These are phyloP conservation scores for Megaceryle maxima DNA, from an alignment of 2,113 vertebrate genomes.

Conservation along the genomic window DNA sequence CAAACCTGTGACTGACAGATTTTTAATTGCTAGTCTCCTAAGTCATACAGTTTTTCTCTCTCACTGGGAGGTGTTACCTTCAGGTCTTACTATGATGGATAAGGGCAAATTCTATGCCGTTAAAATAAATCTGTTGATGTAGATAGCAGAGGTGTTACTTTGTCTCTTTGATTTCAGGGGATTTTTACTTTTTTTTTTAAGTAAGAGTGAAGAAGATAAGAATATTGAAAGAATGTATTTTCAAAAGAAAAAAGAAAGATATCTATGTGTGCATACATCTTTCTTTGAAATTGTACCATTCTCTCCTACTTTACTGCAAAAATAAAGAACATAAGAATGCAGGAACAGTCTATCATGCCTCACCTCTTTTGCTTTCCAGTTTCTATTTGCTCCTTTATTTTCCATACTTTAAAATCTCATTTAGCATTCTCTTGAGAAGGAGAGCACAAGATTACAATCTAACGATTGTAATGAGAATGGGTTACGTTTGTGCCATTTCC, in stretches of 20 bases:
- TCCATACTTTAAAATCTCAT: constrained; percentile 83
- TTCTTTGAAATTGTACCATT: constrained; percentile 18
- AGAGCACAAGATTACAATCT: constrained; percentile 81
- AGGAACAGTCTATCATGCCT: constrained; percentile 70
- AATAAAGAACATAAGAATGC: constrained; percentile 53
- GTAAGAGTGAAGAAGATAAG: neutral
- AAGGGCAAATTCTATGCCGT: neutral
- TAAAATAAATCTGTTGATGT: neutral
- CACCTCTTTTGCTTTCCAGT: constrained; percentile 74
- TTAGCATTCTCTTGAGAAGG: constrained; percentile 80
- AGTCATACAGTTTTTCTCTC: neutral
- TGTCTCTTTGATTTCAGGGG: neutral
- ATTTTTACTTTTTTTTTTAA: neutral
- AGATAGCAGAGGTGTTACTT: neutral
- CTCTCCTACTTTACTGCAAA: constrained; percentile 34
- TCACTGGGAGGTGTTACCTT: constrained; percentile 42
- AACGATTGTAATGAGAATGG: constrained; percentile 82
- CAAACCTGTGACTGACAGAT: constrained; percentile 54
- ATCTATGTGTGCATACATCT: neutral
- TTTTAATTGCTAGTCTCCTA: constrained; percentile 59
- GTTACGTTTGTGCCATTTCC: constrained; percentile 81
- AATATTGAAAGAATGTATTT: neutral
- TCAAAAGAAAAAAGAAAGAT: neutral
- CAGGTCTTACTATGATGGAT: constrained; percentile 6
- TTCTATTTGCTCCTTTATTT: constrained; percentile 79